These are phyloP conservation scores for Anthonomus grandis DNA, from an alignment of 1,140 invertebrate genomes.

Conservation along the genomic window DNA sequence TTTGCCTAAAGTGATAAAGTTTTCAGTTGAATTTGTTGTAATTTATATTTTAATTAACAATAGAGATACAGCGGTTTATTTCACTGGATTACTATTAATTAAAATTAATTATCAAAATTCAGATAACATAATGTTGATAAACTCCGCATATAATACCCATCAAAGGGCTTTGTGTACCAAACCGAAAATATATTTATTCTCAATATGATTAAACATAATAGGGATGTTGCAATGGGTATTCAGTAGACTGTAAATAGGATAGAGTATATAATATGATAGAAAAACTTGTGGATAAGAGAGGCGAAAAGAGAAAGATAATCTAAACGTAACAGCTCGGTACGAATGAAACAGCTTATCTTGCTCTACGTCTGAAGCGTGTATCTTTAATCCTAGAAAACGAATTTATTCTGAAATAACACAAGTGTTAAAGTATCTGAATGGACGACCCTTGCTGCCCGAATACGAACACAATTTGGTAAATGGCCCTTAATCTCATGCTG, in stretches of 20 bases:
- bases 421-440: slow-evolving; percentile 13
- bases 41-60: too few relatives aligned
- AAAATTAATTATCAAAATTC: too few relatives aligned
- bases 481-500: slow-evolving; percentile 10
- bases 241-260: slow-evolving; percentile 5
- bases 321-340: slow-evolving; percentile 9
- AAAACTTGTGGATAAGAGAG: slow-evolving; percentile 6
- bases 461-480: slow-evolving; percentile 13
- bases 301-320: slow-evolving; percentile 14
- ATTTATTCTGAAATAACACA: slow-evolving; percentile 18
- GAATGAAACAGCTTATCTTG: slow-evolving; percentile 11
- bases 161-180: too few relatives aligned
- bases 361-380: slow-evolving; percentile 3
- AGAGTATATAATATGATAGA: slow-evolving; percentile 4
- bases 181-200: too few relatives aligned
- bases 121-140: too few relatives aligned
- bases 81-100: too few relatives aligned
- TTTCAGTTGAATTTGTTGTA: too few relatives aligned
- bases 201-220: too few relatives aligned
- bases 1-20: too few relatives aligned
- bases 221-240: too few relatives aligned
- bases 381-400: slow-evolving; percentile 11
- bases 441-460: slow-evolving; percentile 11
- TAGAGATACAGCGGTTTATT: too few relatives aligned
- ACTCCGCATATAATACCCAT: too few relatives aligned